Evolutionary conservation across 2,113 vertebrate genomes (phyloP), one percentile per base, ranked within the genome.

Genomic region (Upupa epops): DNA sequence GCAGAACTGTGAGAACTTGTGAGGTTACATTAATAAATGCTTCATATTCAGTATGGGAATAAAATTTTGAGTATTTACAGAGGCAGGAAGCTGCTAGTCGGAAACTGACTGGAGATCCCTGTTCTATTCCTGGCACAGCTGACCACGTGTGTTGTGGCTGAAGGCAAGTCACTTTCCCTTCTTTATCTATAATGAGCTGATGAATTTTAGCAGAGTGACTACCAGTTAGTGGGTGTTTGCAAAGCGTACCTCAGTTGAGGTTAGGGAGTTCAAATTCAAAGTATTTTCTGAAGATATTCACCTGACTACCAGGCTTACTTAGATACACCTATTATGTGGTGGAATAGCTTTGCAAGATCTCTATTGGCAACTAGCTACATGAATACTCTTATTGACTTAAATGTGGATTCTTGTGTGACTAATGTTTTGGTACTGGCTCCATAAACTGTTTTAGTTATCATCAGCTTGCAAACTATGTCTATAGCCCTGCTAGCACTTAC

Each of bases 21-120:
- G 84, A 96, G 82, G 92, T 96, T 93, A 88, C 66, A 88, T 96
- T 96, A 76, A 84, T 54, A 86, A 66, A 45, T 88, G 59, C 42
- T 94, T 95, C 82, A 42, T 72, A 92, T 94, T 95, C 72, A 92
- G 70, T n/a, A 32, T 11, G 3, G 51, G 26, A 11, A 86, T 37
- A 25, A 72, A 87, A 78, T 87, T 45, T 60, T 86, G 82, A 63
- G 73, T 61, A 78, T 93, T 42, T 87, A 81, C 32, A 70, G n/a
- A 76, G 48, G 26, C 25, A 52, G 49, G 36, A 46, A 85, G 28
- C 60, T 88, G 56, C 29, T 6, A 5, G 40, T 17, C 59, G 21
- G 49, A 60, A 88, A 61, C n/a, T 45, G 70, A 55, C 28, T 58
- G 54, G 34, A 73, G 72, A 88, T 86, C 28, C 46, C 36, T 51